A percentile compares a stretch with the other conserved stretches of the same genome.
Evolutionary conservation across 2,888 invertebrate genomes (phyloP).

Genomic region (Ormyrus nitidulus): DNA sequence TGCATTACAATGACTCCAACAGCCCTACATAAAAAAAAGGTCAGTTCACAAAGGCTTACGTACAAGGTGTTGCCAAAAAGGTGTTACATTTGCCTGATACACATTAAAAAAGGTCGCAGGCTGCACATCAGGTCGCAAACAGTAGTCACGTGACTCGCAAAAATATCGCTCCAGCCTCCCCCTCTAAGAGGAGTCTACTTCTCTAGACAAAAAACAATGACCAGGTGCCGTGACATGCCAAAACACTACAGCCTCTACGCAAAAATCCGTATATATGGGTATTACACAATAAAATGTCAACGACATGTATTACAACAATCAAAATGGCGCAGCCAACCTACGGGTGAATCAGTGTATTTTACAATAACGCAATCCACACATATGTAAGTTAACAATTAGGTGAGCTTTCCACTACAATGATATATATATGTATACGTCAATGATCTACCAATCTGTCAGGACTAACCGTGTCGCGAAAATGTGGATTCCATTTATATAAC

Average conservation of each 20-base stretch:
- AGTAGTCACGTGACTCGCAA: too few relatives aligned
- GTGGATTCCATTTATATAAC: slow-evolving; percentile 9
- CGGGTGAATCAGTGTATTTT: slow-evolving; percentile 14
- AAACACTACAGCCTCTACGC: slow-evolving; percentile 29
- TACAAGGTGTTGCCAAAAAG: too few relatives aligned
- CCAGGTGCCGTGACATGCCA: slow-evolving; percentile 32
- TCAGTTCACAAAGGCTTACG: slow-evolving; percentile 1
- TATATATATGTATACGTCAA: not conserved
- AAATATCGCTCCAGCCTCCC: not conserved
- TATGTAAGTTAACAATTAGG: not conserved
- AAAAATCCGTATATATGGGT: slow-evolving; percentile 17
- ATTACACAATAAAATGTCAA: not conserved
- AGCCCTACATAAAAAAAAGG: slow-evolving; percentile 37
- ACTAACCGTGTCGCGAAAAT: slow-evolving; percentile 44
- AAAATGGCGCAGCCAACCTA: slow-evolving; percentile 30
- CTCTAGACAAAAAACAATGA: slow-evolving; percentile 41
- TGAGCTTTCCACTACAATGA: slow-evolving; percentile 6
- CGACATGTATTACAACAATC: not conserved
- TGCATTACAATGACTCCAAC: slow-evolving; percentile 24
- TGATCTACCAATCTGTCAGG: not conserved
- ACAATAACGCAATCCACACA: slow-evolving; percentile 4
- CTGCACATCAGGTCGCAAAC: too few relatives aligned
- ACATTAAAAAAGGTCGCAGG: too few relatives aligned
- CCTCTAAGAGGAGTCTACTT: slow-evolving; percentile 26
- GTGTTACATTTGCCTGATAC: too few relatives aligned